phyloP scores from a whole-genome alignment of 2,113 vertebrate species.

The Capreolus pygargus region DNA sequence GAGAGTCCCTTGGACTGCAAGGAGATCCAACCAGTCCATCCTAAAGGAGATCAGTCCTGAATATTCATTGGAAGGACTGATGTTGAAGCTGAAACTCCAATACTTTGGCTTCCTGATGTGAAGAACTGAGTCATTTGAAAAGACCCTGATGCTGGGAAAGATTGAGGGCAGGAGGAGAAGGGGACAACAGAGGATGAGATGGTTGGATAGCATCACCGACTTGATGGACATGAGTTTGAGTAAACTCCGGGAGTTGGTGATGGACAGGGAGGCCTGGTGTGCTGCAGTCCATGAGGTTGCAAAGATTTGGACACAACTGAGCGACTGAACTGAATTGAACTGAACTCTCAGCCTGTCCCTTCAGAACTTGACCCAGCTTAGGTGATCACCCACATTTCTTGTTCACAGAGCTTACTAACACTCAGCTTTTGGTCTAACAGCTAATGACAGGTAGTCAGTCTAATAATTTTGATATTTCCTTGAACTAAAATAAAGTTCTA shows the following conservation, averaged over 20 bases:
- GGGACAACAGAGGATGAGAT: not conserved
- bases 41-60: not conserved
- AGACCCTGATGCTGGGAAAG: not conserved
- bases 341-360: not conserved
- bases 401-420: not conserved
- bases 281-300: not conserved
- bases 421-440: not conserved
- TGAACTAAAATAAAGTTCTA: not conserved
- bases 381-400: not conserved
- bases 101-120: not conserved
- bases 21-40: not conserved
- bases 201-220: not conserved
- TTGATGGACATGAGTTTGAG: not conserved
- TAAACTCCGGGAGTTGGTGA: not conserved
- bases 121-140: not conserved
- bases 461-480: not conserved
- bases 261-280: not conserved
- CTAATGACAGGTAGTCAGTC: not conserved
- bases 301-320: not conserved
- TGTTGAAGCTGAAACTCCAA: not conserved
- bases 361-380: not conserved
- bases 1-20: not conserved
- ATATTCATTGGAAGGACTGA: not conserved
- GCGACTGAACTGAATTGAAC: not conserved
- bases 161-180: not conserved